Base-by-base conservation (phyloP, 2,888 invertebrate species). In the Stenolophus ochropezus region DNA sequence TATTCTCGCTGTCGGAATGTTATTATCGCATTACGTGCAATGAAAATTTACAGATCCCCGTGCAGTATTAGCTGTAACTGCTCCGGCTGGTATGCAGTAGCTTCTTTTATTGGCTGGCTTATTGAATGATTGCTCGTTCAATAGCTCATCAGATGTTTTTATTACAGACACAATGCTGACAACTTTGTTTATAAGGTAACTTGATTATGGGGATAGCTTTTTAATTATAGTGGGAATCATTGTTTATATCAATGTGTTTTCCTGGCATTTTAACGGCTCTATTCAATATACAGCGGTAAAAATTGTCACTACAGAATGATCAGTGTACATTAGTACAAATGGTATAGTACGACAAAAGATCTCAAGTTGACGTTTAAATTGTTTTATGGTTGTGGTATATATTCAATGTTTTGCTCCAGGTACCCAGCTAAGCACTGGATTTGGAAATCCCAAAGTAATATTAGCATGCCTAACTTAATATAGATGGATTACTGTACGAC, bases 11-110 rank as follows among this genome's bases (percentile, higher is more conserved):
- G 33, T 16, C n/a, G 75, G 75, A 75, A 75, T 75, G 75, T 75
- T 75, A 75, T 75, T 51, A 51, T 23, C 21, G 23, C 75, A 75
- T 75, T 75, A 75, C 25, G 18, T 4, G 76, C 58, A 56, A 76
- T 76, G 76, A 56, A 76, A 76, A 21, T 58, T 76, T 56, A 76
- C 53, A n/a, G 75, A 4, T 18, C 4, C n/a, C 21, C 23, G 18
- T 21, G 11, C 33, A 11, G 11, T 42, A 42, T 42, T 42, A 8
- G 33, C 33, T 51, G 16, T 51, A 51, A 58, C 58, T 23, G 23
- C 58, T 58, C 23, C 14, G n/a, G 23, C 21, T 58, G 23, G 58
- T 6, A 58, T 53, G 58, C 58, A 18, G 23, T n/a, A 21, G 58
- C 58, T 23, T 23, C 58, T 58, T 58, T 58, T 58, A 58, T 58